Base-by-base conservation (phyloP, 2,113 vertebrate genomes). In the Sula dactylatra region DNA sequence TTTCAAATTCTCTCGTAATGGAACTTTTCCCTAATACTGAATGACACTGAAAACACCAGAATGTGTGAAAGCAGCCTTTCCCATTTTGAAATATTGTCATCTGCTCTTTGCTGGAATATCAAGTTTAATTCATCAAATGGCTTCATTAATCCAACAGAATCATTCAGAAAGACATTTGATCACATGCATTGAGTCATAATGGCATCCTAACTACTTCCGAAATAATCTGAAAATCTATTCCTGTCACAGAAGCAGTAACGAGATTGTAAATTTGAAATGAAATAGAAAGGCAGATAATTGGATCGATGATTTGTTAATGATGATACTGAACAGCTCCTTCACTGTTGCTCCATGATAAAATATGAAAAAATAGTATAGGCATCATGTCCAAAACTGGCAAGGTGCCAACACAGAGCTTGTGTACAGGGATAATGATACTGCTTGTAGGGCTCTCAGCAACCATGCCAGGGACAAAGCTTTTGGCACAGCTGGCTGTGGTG, bases 271-370 rank as follows among this genome's bases (percentile, higher is more conserved):
- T 98, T 94, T 90, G 96, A 97, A 98, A 96, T 97, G 82, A 96
- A 98, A 97, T 86, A 94, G 96, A 98, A 98, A 96, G 97, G 96
- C 94, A 90, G 93, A 94, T 98, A 98, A 98, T 98, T 96, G 96
- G 96, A 98, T 98, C 89, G 25, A 98, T 97, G 95, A 76, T 84
- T 96, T 97, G 96, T 97, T 98, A 98, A 98, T 96, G 96, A 96
- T 95, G 97, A 92, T 98, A 98, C 97, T 93, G 98, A 98, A 90
- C 88, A 96, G 93, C 93, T 93, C 95, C 95, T 97, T 98, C 97
- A 94, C 94, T 97, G 78, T 97, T 98, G 97, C 93, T 98, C 96
- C 97, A 47, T 36, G 54, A 62, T 65, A 56, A 88, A 85, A 94
- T 91, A 34, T 3, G 56, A 78, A 82, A 49, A 45, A 79, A 29